These are phyloP conservation scores for Idris sp. DNA, from an alignment of 1,140 invertebrate species.

Conservation along the genomic window DNA sequence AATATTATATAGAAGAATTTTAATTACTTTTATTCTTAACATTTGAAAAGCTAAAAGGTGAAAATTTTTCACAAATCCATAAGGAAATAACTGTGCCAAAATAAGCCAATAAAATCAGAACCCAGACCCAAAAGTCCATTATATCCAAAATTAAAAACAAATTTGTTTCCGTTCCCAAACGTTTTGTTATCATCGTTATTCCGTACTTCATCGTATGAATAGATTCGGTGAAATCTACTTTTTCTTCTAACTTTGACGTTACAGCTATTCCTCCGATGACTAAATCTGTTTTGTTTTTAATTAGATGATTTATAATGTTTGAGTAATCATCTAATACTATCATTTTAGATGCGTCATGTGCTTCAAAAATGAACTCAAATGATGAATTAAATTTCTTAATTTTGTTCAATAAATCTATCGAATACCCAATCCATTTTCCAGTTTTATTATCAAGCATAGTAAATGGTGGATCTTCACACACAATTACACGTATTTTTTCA, in stretches of 20 bases:
- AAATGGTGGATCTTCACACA: conserved; percentile 87
- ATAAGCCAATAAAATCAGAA: conserved; percentile 94
- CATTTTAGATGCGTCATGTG: conserved; percentile 90
- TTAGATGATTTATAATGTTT: conserved; percentile 91
- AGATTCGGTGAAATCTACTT: conserved; percentile 93
- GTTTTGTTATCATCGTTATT: conserved; percentile 92
- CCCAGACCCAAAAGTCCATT: conserved; percentile 94
- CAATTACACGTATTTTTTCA: conserved; percentile 1
- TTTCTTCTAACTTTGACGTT: conserved; percentile 93
- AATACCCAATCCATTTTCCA: conserved; percentile 89
- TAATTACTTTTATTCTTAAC: too few species aligned
- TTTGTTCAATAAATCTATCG: conserved; percentile 92
- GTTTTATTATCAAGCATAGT: conserved; percentile 83
- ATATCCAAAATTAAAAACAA: conserved; percentile 97
- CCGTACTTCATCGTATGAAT: conserved; percentile 92
- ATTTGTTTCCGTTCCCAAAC: conserved; percentile 85
- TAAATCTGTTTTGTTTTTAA: conserved; percentile 91
- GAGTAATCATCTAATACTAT: conserved; percentile 71
- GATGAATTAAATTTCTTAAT: conserved; percentile 84
- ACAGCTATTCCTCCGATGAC: conserved; percentile 90
- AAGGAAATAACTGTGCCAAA: conserved; percentile 94
- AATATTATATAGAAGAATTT: too few species aligned
- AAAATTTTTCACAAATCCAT: conserved; percentile 96
- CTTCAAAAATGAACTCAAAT: conserved; percentile 88
- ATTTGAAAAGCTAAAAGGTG: conserved; percentile 94